Evolutionary conservation across 2,888 invertebrate species (phyloP).

Genomic region (Tromatobia lineatoria): DNA sequence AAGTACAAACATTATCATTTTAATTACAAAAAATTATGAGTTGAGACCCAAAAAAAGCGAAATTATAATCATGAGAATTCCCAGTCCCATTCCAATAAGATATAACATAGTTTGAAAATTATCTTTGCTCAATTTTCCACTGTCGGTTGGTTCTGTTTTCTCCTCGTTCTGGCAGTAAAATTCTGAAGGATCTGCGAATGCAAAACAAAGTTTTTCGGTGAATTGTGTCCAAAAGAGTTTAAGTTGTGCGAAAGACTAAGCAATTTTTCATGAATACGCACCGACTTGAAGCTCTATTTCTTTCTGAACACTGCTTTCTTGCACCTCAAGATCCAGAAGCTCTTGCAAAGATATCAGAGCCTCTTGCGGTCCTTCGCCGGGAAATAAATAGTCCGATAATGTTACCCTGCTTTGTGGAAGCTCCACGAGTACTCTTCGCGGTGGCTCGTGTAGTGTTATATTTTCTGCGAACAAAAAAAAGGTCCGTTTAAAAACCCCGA

Average conservation of each 20-base stretch:
- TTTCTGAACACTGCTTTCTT: constrained; percentile 90
- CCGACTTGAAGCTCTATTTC: constrained; percentile 93
- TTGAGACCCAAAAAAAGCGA: constrained; percentile 88
- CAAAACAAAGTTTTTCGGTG: not conserved
- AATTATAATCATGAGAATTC: constrained; percentile 88
- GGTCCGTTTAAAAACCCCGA: not conserved
- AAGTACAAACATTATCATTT: constrained; percentile 58
- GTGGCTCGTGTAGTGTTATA: constrained; percentile 95
- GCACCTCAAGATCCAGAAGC: constrained; percentile 91
- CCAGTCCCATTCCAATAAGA: constrained; percentile 88
- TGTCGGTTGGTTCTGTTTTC: constrained; percentile 86
- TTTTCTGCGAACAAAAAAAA: constrained; percentile 87
- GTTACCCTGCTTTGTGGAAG: constrained; percentile 89
- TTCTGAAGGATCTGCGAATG: constrained; percentile 83
- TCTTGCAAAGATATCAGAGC: constrained; percentile 93
- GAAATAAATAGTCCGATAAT: constrained; percentile 96
- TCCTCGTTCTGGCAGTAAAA: constrained; percentile 84
- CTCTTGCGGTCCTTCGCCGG: constrained; percentile 95
- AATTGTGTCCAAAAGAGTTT: not conserved
- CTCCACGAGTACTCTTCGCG: constrained; percentile 93
- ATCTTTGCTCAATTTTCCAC: constrained; percentile 86
- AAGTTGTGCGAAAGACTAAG: not conserved
- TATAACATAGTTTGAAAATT: constrained; percentile 88
- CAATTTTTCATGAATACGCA: constrained; percentile 79
- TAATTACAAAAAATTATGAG: constrained; percentile 57